phyloP scores from a whole-genome alignment of 2,888 invertebrate genomes.

The Resseliella maxima region DNA sequence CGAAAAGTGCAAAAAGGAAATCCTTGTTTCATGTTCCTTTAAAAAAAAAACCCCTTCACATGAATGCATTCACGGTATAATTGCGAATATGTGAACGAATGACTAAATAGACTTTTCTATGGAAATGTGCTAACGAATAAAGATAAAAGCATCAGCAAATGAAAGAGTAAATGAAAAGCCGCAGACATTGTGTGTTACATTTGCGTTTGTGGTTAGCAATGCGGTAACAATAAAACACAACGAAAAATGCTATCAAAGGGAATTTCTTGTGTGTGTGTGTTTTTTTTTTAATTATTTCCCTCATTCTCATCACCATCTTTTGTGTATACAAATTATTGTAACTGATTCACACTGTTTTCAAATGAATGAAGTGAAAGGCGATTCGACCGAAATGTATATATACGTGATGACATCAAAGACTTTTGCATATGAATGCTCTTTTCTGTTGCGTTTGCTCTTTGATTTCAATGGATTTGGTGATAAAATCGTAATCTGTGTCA shows the following conservation, averaged over 20 bases:
- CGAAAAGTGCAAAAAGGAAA: constrained; percentile 18
- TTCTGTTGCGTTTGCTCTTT: neutral
- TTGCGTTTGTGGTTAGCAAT: neutral
- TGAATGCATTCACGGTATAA: constrained; percentile 14
- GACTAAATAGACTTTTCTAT: constrained; percentile 5
- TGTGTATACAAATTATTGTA: constrained; percentile 7
- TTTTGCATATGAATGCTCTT: neutral
- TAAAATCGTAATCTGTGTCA: constrained; percentile 46
- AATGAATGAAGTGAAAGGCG: constrained; percentile 40
- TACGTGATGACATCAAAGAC: constrained; percentile 14
- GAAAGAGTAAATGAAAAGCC: constrained; percentile 48
- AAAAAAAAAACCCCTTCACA: neutral
- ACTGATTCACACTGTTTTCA: constrained; percentile 21
- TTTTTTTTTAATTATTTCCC: constrained; percentile 51
- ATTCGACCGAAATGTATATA: neutral
- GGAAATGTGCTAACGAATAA: neutral
- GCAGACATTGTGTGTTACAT: constrained; percentile 22
- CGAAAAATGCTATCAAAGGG: constrained; percentile 20
- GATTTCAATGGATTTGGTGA: constrained; percentile 4
- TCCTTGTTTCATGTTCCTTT: constrained; percentile 8
- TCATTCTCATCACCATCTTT: constrained; percentile 14
- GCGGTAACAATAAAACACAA: constrained; percentile 41
- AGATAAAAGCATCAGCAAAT: constrained; percentile 29
- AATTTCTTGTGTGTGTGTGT: neutral
- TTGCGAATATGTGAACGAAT: neutral